Conservation (phyloP, 2,888 invertebrate genomes). For the Apantesis nais region DNA sequence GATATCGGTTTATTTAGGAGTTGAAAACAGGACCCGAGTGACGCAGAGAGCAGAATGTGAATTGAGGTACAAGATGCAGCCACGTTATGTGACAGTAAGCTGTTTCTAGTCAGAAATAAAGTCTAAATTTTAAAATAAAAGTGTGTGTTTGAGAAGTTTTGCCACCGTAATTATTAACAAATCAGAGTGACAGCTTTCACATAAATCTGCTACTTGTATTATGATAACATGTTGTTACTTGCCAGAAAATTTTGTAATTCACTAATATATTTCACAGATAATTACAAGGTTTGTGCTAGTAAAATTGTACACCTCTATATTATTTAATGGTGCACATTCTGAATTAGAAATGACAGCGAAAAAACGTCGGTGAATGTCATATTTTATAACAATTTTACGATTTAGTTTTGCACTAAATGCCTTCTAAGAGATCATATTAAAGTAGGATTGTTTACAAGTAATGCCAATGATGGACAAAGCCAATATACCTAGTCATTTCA, state of each 20-base stretch:
- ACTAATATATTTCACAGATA: constrained; percentile 11
- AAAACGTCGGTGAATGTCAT: not conserved
- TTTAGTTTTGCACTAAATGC: not conserved
- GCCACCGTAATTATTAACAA: constrained; percentile 3
- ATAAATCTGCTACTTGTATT: constrained; percentile 5
- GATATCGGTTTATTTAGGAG: too few relatives aligned
- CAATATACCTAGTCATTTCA: not conserved
- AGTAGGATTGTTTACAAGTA: not conserved
- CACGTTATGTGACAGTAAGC: too few relatives aligned
- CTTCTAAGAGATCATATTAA: not conserved
- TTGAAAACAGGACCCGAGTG: too few relatives aligned
- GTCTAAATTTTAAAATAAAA: not conserved
- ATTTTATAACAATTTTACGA: not conserved
- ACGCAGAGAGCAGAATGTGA: too few relatives aligned
- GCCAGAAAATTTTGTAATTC: constrained; percentile 11
- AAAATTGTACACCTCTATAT: constrained; percentile 1
- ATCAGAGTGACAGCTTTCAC: not conserved
- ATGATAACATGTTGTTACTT: constrained; percentile 8
- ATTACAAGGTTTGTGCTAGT: constrained; percentile 7
- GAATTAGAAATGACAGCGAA: not conserved
- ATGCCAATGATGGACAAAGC: not conserved
- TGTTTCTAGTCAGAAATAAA: too few relatives aligned
- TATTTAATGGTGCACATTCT: not conserved
- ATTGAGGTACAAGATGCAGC: too few relatives aligned
- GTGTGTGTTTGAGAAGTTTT: not conserved